These are phyloP conservation scores for Clanis bilineata DNA, from an alignment of 2,888 invertebrate genomes.

Conservation along the genomic window DNA sequence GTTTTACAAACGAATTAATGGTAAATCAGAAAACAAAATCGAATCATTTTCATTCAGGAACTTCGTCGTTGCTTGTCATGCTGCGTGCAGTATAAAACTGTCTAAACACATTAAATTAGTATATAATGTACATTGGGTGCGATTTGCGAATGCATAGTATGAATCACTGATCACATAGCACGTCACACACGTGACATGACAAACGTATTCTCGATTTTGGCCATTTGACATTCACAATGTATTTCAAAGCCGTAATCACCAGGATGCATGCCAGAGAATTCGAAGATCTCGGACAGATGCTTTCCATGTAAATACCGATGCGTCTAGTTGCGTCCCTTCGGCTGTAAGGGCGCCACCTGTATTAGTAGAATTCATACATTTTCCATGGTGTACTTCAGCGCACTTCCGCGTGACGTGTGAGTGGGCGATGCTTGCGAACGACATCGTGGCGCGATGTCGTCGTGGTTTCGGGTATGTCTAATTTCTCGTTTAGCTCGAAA, in stretches of 20 bases:
- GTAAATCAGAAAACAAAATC: background rate
- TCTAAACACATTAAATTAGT: conserved; percentile 8
- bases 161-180: conserved; percentile 24
- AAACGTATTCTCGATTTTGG: conserved; percentile 63
- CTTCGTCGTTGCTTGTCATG: background rate
- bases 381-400: conserved; percentile 46
- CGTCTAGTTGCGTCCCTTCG: conserved; percentile 61
- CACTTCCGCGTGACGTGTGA: conserved; percentile 50
- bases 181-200: conserved; percentile 48
- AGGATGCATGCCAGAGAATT: conserved; percentile 75
- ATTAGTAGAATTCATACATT: conserved; percentile 43
- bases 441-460: conserved; percentile 54
- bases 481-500: conserved; percentile 44
- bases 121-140: conserved; percentile 17
- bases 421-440: conserved; percentile 58
- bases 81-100: background rate
- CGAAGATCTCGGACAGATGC: conserved; percentile 60
- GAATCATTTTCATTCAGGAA: background rate
- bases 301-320: conserved; percentile 61
- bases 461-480: conserved; percentile 72
- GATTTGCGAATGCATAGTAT: conserved; percentile 12
- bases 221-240: conserved; percentile 57
- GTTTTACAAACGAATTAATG: background rate
- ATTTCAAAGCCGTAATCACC: conserved; percentile 54
- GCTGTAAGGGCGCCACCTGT: conserved; percentile 52